Evolutionary conservation across 1,140 invertebrate genomes (phyloP).

Genomic region (Dryas iulia): DNA sequence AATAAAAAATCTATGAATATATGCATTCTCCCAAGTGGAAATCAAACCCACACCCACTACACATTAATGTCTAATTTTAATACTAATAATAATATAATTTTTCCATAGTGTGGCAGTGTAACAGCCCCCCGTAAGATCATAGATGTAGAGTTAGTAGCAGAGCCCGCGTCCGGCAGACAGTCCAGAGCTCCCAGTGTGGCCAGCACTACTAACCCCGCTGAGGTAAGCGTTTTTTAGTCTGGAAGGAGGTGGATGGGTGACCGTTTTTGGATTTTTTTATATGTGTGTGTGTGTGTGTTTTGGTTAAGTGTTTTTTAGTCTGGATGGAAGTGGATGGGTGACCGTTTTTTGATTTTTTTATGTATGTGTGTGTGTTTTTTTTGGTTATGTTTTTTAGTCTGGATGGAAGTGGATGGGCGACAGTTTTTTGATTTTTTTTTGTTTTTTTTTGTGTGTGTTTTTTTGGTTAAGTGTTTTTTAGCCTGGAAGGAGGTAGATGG

Average conservation of each 20-base stretch:
- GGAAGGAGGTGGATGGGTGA: neutral
- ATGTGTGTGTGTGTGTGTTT: too few species aligned
- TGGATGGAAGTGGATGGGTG: neutral
- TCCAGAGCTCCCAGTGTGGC: constrained; percentile 49
- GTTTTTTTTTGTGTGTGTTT: too few species aligned
- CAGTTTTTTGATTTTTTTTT: neutral
- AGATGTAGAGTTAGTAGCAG: constrained; percentile 90
- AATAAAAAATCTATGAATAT: too few species aligned
- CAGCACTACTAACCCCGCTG: constrained; percentile 55
- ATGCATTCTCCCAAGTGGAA: too few species aligned
- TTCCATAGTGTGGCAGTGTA: constrained; percentile 88
- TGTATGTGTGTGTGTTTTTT: too few species aligned
- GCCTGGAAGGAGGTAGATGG: neutral
- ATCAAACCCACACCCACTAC: too few species aligned
- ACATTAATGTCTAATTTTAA: too few species aligned
- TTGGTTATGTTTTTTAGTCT: constrained; percentile 5
- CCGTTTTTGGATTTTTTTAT: neutral
- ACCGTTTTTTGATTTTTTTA: neutral
- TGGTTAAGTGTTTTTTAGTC: constrained; percentile 12
- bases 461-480: constrained; percentile 19
- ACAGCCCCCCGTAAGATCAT: constrained; percentile 96
- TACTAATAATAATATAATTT: constrained; percentile 4
- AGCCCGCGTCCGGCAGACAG: constrained; percentile 60
- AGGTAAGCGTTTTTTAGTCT: constrained; percentile 36
- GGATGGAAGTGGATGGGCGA: neutral